Percentiles rank a stretch among this genome's conserved stretches.
Evolutionary conservation across 37 sponge, comb jelly and placozoan species (phyloP).

Genomic region (Ianthella basta): DNA sequence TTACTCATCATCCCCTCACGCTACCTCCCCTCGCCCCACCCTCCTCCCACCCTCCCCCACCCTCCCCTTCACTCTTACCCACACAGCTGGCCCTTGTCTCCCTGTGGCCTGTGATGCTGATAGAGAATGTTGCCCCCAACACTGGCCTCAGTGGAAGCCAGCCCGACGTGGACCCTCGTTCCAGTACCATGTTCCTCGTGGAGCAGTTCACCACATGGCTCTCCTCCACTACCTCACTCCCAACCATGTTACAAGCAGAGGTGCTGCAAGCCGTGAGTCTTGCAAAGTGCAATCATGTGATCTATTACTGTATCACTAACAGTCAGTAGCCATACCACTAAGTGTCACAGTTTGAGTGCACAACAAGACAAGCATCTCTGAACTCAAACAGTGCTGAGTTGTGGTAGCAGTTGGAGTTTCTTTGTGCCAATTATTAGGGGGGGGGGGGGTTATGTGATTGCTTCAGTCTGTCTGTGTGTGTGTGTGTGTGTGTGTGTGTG

Average conservation of each 20-base stretch:
- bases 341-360: too few relatives aligned
- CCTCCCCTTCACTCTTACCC: too few relatives aligned
- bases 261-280: slow-evolving; percentile 1
- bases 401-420: too few relatives aligned
- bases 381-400: too few relatives aligned
- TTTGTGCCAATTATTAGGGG: too few relatives aligned
- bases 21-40: too few relatives aligned
- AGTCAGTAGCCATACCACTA: too few relatives aligned
- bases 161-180: slow-evolving; percentile 58
- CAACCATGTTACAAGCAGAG: not conserved
- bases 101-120: slow-evolving; percentile 63
- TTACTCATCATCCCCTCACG: too few relatives aligned
- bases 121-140: not conserved
- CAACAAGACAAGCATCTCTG: too few relatives aligned
- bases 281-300: too few relatives aligned
- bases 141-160: not conserved
- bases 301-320: too few relatives aligned
- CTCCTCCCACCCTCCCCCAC: too few relatives aligned
- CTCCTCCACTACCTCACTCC: not conserved
- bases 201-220: slow-evolving; percentile 73
- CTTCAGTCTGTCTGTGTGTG: not conserved
- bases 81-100: slow-evolving; percentile 59
- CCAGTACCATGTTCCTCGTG: slow-evolving; percentile 54
- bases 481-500: not conserved
- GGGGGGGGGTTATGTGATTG: not conserved